Conservation (phyloP, 2,797 vertebrate genomes). For the Poeciliopsis presidionis region DNA sequence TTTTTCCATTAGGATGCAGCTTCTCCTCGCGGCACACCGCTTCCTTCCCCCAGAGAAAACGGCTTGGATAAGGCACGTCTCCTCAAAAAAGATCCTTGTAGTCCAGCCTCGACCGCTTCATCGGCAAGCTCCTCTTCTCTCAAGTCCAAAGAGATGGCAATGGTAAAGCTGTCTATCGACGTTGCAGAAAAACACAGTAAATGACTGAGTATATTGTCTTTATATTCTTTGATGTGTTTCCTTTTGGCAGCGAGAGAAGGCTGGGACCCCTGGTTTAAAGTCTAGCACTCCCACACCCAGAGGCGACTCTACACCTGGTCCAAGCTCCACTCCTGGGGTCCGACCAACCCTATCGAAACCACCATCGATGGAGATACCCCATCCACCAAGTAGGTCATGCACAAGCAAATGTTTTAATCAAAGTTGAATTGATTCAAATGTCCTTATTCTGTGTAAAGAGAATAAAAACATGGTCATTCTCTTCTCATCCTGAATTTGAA, state of each 20-base stretch:
- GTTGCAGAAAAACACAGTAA: not conserved
- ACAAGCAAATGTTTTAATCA: not conserved
- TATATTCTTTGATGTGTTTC: not conserved
- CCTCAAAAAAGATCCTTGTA: conserved; percentile 92
- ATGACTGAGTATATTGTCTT: not conserved
- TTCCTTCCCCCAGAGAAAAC: conserved; percentile 93
- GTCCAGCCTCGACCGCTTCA: conserved; percentile 93
- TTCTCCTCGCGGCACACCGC: conserved; percentile 91
- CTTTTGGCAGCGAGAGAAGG: conserved; percentile 90
- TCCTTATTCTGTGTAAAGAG: not conserved
- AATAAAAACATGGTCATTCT: not conserved
- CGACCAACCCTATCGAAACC: conserved; percentile 91
- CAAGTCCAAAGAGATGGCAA: conserved; percentile 94
- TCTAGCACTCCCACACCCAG: conserved; percentile 94
- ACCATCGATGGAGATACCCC: conserved; percentile 91
- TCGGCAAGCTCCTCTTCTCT: conserved; percentile 94
- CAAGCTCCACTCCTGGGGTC: conserved; percentile 89
- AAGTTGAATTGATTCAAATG: not conserved
- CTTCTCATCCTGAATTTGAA: too few relatives aligned
- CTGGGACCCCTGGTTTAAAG: conserved; percentile 92
- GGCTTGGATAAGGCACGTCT: conserved; percentile 91
- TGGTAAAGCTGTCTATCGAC: conserved; percentile 74
- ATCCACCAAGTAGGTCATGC: conserved; percentile 86
- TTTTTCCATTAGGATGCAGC: conserved; percentile 84
- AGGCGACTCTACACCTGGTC: conserved; percentile 92